Conservation (phyloP, 92 coral and sea anemone species). For the Palythoa grandis region DNA sequence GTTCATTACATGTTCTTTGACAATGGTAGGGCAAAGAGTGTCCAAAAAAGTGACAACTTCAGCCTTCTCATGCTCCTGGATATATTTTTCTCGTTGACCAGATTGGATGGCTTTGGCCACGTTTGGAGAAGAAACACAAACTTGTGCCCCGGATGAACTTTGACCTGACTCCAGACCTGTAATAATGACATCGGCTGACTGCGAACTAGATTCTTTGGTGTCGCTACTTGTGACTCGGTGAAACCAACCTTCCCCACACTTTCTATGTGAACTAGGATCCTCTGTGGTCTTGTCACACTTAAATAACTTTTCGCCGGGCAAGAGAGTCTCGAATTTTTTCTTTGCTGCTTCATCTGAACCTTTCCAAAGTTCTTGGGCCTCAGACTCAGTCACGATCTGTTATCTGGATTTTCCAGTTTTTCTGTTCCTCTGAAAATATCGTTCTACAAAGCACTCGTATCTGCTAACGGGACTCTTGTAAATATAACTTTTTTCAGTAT, state of each 20-base stretch:
- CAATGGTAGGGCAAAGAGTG: conserved; percentile 26
- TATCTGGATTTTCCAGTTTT: conserved; percentile 9
- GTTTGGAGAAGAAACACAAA: conserved; percentile 3
- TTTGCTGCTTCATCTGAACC: conserved; percentile 4
- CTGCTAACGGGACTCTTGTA: conserved; percentile 1
- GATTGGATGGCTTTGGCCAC: conserved; percentile 3
- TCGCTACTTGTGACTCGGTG: background rate
- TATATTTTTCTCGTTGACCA: background rate
- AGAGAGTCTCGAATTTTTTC: conserved; percentile 6
- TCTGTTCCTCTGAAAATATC: conserved; percentile 23
- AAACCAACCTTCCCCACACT: conserved; percentile 5
- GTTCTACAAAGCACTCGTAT: conserved; percentile 17
- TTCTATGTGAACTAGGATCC: conserved; percentile 6
- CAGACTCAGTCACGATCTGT: conserved; percentile 6
- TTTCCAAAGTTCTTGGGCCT: conserved; percentile 24
- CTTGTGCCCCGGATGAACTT: background rate
- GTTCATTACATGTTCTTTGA: conserved; percentile 34
- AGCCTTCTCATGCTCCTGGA: conserved; percentile 2
- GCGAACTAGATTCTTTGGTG: background rate
- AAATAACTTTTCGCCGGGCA: conserved; percentile 9
- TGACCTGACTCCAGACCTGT: conserved; percentile 4
- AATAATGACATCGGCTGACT: conserved; percentile 7
- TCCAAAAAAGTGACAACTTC: conserved; percentile 24
- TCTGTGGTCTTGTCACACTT: conserved; percentile 11
- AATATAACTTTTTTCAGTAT: conserved; percentile 13